phyloP scores from a whole-genome alignment of 2,888 invertebrate species.

The Stenodera caucasica region DNA sequence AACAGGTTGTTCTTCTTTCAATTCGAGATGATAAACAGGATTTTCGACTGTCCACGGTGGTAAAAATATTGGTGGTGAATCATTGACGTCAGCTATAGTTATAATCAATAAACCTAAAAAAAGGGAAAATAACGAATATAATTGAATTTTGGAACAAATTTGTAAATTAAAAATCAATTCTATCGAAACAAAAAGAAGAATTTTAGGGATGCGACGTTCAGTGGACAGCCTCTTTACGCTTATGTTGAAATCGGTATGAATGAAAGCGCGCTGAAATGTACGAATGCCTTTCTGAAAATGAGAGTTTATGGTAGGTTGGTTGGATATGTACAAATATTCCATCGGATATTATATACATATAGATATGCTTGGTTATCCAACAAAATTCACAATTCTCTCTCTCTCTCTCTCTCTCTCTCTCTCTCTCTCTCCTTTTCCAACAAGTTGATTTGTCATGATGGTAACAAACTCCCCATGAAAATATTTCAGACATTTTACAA shows the following conservation, averaged over 20 bases:
- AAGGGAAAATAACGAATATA: background rate
- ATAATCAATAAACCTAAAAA: slow-evolving; percentile 66
- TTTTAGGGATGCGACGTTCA: no score
- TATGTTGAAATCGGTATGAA: background rate
- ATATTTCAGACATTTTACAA: background rate
- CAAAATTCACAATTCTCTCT: no score
- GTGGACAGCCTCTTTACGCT: no score
- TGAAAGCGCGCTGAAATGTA: background rate
- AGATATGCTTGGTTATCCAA: background rate
- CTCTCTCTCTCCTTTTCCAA: background rate
- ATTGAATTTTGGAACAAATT: background rate
- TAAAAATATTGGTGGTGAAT: slow-evolving; percentile 69
- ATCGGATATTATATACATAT: background rate
- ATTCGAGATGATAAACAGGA: slow-evolving; percentile 66
- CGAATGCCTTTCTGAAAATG: background rate
- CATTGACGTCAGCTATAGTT: slow-evolving; percentile 72
- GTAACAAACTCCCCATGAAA: background rate
- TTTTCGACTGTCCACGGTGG: slow-evolving; percentile 71
- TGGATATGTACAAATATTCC: background rate
- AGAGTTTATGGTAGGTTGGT: background rate
- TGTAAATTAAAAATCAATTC: no score
- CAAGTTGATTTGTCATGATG: background rate
- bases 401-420: no score
- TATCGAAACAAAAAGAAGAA: no score
- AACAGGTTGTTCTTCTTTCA: slow-evolving; percentile 80